Percentiles rank a stretch among this genome's conserved stretches.
These are phyloP conservation scores for Yoshiicerus persimilis DNA, from an alignment of 1,140 invertebrate genomes.

Conservation along the genomic window DNA sequence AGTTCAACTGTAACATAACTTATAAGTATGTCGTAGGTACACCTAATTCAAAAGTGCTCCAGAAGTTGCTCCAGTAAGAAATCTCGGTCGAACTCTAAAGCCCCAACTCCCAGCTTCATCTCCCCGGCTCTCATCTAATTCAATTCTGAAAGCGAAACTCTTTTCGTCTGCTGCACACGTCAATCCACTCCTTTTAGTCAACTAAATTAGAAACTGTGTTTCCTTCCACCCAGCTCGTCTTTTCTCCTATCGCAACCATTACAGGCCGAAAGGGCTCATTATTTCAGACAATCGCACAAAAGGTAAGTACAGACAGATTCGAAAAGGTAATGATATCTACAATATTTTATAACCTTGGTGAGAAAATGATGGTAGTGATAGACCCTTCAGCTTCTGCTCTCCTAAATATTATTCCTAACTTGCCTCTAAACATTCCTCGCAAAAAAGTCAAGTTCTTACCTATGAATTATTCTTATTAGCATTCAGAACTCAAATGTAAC, in stretches of 20 bases:
- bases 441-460: neutral
- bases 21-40: too few species aligned
- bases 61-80: neutral
- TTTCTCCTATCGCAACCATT: neutral
- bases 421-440: neutral
- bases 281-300: neutral
- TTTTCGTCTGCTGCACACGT: neutral
- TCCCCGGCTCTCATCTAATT: neutral
- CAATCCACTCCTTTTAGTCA: neutral
- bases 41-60: neutral
- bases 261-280: neutral
- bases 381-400: neutral
- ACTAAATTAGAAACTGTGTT: neutral
- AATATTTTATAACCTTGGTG: neutral
- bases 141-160: neutral
- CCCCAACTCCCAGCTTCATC: neutral
- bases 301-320: too few species aligned
- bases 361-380: neutral
- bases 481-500: neutral
- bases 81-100: too few species aligned
- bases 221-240: neutral
- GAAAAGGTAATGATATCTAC: neutral
- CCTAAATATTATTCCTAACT: neutral
- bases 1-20: neutral
- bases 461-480: neutral